Evolutionary conservation across 2,113 vertebrate genomes (phyloP).

Genomic region (Procavia capensis): DNA sequence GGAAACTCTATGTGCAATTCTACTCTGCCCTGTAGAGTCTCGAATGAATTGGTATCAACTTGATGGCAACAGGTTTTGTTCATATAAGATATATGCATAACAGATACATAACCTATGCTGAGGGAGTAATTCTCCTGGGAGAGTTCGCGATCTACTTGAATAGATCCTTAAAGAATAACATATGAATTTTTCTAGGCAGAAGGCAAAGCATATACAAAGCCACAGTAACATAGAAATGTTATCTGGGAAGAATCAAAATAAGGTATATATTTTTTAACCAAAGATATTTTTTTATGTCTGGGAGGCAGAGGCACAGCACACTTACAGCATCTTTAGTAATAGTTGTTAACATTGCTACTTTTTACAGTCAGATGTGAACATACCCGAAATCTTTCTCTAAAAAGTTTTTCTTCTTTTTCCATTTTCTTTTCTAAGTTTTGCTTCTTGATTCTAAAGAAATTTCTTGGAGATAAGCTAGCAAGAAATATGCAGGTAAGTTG

Average conservation of each 20-base stretch:
- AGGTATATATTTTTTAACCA: background rate
- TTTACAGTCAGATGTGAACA: background rate
- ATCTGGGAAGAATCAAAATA: background rate
- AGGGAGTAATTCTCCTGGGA: background rate
- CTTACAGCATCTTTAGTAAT: background rate
- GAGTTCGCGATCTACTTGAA: background rate
- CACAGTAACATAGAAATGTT: background rate
- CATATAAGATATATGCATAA: background rate
- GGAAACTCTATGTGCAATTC: too few relatives aligned
- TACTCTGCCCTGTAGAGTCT: too few relatives aligned
- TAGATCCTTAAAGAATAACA: background rate
- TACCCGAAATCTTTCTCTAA: slow-evolving; percentile 88
- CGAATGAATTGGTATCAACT: too few relatives aligned
- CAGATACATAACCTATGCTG: background rate
- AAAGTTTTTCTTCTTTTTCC: slow-evolving; percentile 86
- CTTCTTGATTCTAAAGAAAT: slow-evolving; percentile 82
- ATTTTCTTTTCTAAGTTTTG: slow-evolving; percentile 81
- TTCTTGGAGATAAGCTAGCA: slow-evolving; percentile 75
- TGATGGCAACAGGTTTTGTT: too few relatives aligned
- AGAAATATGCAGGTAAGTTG: slow-evolving; percentile 32
- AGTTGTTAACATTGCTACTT: background rate
- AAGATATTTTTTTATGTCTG: background rate
- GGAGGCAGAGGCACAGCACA: background rate
- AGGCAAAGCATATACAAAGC: background rate
- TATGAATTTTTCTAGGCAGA: background rate